A percentile compares a stretch with the other conserved stretches of the same genome.
Conservation (phyloP, 2,888 invertebrate species). For the Noctua fimbriata region DNA sequence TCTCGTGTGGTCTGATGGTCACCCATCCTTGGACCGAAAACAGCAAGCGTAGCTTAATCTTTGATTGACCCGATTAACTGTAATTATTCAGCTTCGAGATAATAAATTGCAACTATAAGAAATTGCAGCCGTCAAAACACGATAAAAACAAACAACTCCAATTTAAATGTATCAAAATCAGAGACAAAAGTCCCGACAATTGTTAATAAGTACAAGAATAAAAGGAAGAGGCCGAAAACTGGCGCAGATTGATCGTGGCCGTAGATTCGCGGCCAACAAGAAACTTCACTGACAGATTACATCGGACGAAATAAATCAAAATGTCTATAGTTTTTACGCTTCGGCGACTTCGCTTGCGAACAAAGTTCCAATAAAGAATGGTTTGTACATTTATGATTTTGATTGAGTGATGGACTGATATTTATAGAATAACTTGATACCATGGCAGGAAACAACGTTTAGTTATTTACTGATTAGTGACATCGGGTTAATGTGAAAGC, state of each 20-base stretch:
- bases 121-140: conserved; percentile 11
- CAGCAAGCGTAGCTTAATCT: background rate
- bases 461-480: background rate
- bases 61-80: background rate
- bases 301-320: conserved; percentile 63
- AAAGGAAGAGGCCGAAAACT: conserved; percentile 68
- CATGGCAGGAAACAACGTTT: background rate
- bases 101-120: conserved; percentile 2
- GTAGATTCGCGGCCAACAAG: conserved; percentile 75
- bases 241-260: conserved; percentile 73
- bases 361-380: conserved; percentile 51
- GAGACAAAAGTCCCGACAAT: conserved; percentile 65
- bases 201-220: conserved; percentile 74
- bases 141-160: conserved; percentile 27
- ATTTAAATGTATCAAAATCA: conserved; percentile 54
- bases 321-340: conserved; percentile 67
- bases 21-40: background rate
- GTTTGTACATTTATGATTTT: conserved; percentile 48
- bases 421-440: conserved; percentile 4
- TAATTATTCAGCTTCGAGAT: background rate
- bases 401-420: conserved; percentile 40
- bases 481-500: too few relatives aligned
- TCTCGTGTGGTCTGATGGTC: background rate
- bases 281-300: conserved; percentile 78
- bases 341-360: conserved; percentile 55